Evolutionary conservation across 2,113 vertebrate genomes (phyloP).

Genomic region (Alligator mississippiensis): DNA sequence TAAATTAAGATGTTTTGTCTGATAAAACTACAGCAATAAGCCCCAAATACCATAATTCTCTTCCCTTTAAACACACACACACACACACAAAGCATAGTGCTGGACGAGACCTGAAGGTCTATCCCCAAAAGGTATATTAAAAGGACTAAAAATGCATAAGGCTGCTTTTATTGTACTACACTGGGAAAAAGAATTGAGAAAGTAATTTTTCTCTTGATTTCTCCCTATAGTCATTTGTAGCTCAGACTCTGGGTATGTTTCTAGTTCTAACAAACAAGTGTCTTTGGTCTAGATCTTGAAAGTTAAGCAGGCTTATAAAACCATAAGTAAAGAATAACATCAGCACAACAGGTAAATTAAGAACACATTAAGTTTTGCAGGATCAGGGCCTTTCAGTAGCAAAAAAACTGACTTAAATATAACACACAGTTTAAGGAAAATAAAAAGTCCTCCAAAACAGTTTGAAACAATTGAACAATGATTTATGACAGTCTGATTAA

Average conservation of each 20-base stretch:
- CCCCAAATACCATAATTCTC: no score
- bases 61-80: neutral
- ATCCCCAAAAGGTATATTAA: neutral
- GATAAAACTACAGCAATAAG: neutral
- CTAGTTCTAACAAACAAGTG: neutral
- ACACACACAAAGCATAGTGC: neutral
- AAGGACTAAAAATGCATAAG: neutral
- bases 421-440: neutral
- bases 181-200: neutral
- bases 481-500: slow-evolving; percentile 42
- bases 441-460: neutral
- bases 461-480: slow-evolving; percentile 7
- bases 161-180: neutral
- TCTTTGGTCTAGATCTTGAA: neutral
- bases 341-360: neutral
- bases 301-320: neutral
- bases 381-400: neutral
- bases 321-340: neutral
- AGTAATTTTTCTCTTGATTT: no score
- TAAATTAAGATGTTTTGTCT: neutral
- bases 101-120: neutral
- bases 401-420: no score
- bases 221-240: neutral
- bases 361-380: neutral
- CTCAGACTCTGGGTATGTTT: neutral